Conservation (phyloP, 2,888 invertebrate genomes). For the Xanthorhoe designata region DNA sequence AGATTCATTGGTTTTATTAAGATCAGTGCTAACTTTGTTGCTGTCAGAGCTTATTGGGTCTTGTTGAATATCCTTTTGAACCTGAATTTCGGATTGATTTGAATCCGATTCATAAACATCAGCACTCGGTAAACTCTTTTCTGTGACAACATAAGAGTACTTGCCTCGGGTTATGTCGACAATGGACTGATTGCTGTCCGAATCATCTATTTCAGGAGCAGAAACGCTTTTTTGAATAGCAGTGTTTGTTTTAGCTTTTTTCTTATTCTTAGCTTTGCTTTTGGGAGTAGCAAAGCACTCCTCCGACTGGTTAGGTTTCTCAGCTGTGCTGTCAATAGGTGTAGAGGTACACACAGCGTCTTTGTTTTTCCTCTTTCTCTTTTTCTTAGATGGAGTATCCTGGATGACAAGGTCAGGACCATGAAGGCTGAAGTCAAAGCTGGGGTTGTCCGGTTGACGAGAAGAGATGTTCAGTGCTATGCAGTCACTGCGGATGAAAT, state of each 20-base stretch:
- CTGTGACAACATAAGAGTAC: conserved; percentile 66
- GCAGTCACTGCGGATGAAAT: conserved; percentile 80
- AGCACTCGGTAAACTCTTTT: conserved; percentile 70
- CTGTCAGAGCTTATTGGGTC: conserved; percentile 55
- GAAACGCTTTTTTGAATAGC: conserved; percentile 72
- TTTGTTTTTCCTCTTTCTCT: conserved; percentile 74
- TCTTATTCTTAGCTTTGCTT: conserved; percentile 78
- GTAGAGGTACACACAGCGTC: conserved; percentile 65
- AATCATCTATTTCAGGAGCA: conserved; percentile 84
- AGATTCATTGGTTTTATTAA: conserved; percentile 35
- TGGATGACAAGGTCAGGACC: conserved; percentile 74
- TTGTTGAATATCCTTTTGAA: conserved; percentile 45
- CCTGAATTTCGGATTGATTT: conserved; percentile 60
- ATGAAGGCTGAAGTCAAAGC: conserved; percentile 81
- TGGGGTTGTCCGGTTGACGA: conserved; percentile 64
- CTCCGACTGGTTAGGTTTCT: conserved; percentile 51
- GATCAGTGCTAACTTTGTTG: conserved; percentile 19
- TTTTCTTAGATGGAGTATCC: conserved; percentile 70
- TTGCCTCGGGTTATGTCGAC: conserved; percentile 59
- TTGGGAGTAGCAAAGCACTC: conserved; percentile 80
- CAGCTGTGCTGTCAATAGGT: conserved; percentile 53
- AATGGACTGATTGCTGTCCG: conserved; percentile 82
- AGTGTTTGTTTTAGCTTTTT: conserved; percentile 65
- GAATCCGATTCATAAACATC: conserved; percentile 87
- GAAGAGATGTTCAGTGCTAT: conserved; percentile 81